Conservation (phyloP, 1,140 invertebrate species). For the Acromyrmex heyeri region DNA sequence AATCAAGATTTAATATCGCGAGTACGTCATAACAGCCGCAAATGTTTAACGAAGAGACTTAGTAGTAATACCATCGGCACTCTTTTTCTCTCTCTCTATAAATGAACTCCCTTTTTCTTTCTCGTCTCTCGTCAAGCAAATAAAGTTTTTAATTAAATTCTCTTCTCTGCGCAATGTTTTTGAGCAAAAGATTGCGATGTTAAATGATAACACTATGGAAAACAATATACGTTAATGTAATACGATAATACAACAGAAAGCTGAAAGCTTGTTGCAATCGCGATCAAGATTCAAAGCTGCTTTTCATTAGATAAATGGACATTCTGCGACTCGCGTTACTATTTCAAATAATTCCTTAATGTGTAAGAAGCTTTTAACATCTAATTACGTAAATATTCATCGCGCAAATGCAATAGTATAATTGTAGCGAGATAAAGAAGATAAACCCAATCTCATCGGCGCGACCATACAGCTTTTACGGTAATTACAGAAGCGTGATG, state of each 20-base stretch:
- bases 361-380: not conserved
- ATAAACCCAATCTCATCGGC: constrained; percentile 31
- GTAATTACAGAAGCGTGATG: constrained; percentile 39
- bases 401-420: not conserved
- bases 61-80: not conserved
- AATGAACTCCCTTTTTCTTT: not conserved
- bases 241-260: not conserved
- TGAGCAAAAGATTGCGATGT: not conserved
- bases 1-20: constrained; percentile 37
- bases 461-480: constrained; percentile 42
- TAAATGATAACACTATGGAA: not conserved
- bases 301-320: constrained; percentile 20
- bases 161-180: not conserved
- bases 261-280: not conserved
- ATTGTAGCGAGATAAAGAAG: constrained; percentile 23
- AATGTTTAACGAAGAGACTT: not conserved
- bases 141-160: not conserved
- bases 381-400: not conserved
- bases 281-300: constrained; percentile 17
- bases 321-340: not conserved
- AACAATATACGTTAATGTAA: not conserved
- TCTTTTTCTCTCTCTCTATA: not conserved
- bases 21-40: not conserved
- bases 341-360: constrained; percentile 8
- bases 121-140: not conserved